Percentiles rank a stretch among this genome's conserved stretches.
These are phyloP conservation scores for Graphium colonna DNA, from an alignment of 2,888 invertebrate species.

Conservation along the genomic window DNA sequence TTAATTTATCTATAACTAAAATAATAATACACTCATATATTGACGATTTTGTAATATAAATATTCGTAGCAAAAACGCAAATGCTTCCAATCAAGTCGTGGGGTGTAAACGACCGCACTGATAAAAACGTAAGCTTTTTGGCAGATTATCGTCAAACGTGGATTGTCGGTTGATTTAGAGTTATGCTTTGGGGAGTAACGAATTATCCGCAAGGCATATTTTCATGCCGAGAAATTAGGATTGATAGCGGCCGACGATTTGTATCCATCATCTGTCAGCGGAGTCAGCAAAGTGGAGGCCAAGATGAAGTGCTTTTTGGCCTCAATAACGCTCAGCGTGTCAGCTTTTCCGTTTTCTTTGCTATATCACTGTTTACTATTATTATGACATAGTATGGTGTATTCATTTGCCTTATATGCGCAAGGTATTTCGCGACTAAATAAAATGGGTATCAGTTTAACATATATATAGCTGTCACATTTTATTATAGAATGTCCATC, in stretches of 20 bases:
- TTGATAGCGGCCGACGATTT: conserved; percentile 13
- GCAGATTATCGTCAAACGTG: conserved; percentile 61
- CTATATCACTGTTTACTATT: too few relatives aligned
- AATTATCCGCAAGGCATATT: conserved; percentile 45
- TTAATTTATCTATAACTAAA: too few relatives aligned
- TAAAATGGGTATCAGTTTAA: too few relatives aligned
- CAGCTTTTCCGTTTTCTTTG: background rate
- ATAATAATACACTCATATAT: too few relatives aligned
- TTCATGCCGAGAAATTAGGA: conserved; percentile 17
- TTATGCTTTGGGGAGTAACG: conserved; percentile 55
- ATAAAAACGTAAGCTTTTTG: conserved; percentile 56
- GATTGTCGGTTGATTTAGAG: conserved; percentile 62
- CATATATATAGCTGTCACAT: too few relatives aligned
- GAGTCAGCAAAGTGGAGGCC: conserved; percentile 1
- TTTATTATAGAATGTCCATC: too few relatives aligned
- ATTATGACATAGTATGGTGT: too few relatives aligned
- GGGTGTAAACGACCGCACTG: conserved; percentile 38
- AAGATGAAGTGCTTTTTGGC: background rate
- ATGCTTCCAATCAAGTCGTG: too few relatives aligned
- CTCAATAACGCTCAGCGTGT: background rate
- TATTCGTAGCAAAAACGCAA: too few relatives aligned
- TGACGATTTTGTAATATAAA: too few relatives aligned
- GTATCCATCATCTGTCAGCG: conserved; percentile 20
- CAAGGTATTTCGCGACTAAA: too few relatives aligned
- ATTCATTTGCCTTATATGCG: too few relatives aligned